phyloP scores from a whole-genome alignment of 2,888 invertebrate genomes.

The Eupithecia centaureata region DNA sequence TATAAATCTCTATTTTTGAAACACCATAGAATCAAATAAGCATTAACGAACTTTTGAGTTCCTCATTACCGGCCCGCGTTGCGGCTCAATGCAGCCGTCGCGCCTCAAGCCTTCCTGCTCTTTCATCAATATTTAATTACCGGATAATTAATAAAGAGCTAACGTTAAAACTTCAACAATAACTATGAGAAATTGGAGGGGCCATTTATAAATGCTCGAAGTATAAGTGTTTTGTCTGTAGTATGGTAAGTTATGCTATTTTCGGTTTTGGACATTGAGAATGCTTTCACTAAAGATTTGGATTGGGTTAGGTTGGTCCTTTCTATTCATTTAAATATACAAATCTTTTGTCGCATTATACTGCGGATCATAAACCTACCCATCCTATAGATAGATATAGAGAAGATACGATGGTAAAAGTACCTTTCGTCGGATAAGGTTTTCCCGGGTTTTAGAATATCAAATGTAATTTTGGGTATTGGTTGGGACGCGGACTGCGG shows the following conservation, averaged over 20 bases:
- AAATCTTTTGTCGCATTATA: neutral
- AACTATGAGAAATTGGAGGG: conserved; percentile 6
- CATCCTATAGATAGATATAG: neutral
- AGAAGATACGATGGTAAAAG: neutral
- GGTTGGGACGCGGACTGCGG: conserved; percentile 3
- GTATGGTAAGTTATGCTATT: neutral
- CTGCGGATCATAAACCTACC: neutral
- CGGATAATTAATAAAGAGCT: conserved; percentile 58
- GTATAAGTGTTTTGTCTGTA: neutral
- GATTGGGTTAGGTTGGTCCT: neutral
- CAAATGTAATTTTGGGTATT: conserved; percentile 12
- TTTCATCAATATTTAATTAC: conserved; percentile 40
- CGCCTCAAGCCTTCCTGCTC: conserved; percentile 20
- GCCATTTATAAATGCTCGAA: neutral
- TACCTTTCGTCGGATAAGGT: neutral
- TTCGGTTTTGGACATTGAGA: neutral
- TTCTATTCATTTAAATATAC: neutral
- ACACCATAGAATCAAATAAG: neutral
- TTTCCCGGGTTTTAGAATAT: conserved; percentile 13
- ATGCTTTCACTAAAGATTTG: neutral
- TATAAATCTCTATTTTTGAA: neutral
- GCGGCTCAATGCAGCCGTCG: conserved; percentile 9
- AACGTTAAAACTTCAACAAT: conserved; percentile 22
- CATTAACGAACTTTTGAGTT: neutral
- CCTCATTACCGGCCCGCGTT: conserved; percentile 27